Evolutionary conservation across 2,113 vertebrate genomes (phyloP), one percentile per base, ranked within the genome.

Genomic region (Sapajus apella): DNA sequence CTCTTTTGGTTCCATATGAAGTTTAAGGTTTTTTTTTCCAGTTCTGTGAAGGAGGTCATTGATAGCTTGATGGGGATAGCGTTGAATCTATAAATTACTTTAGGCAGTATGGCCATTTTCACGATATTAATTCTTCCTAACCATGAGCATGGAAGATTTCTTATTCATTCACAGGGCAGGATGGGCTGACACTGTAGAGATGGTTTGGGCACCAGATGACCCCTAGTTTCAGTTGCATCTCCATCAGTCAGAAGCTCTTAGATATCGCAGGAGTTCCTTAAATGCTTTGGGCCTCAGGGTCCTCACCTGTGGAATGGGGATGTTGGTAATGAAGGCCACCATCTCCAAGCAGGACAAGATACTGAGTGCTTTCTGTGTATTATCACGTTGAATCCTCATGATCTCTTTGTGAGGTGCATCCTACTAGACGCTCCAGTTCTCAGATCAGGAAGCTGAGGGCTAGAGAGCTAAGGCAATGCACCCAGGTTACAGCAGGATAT

Each of bases 251-350:
- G 30, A 43, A 50, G 83, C 66, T 43, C 4, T 58, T 76, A 21
- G n/a, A 35, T 27, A 10, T 20, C 2, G 14, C 12, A 0, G 0
- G 0, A 27, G 30, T n/a, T 37, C 17, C 77, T 68, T 40, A 35
- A 21, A 43, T 37, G 47, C 52, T 70, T 14, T 64, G 23, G 12
- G 37, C 27, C 47, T 96, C 23, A 21, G 23, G 3, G 16, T 58
- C 55, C 75, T 87, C 9, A 52, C 70, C 75, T 40, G 32, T 20
- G n/a, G n/a, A 18, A 32, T 58, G 76, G n/a, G 27, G 21, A 0
- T n/a, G 18, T n/a, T 73, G 30, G 20, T 13, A 35, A 43, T 6
- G 5, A 75, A 4, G 76, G 27, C 40, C 43, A 5, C 25, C 18
- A 21, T n/a, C 81, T 87, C 81, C 16, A 3, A 35, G 27, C 23